Base-by-base conservation (phyloP, 1,140 invertebrate species). In the Neodiprion fabricii region DNA sequence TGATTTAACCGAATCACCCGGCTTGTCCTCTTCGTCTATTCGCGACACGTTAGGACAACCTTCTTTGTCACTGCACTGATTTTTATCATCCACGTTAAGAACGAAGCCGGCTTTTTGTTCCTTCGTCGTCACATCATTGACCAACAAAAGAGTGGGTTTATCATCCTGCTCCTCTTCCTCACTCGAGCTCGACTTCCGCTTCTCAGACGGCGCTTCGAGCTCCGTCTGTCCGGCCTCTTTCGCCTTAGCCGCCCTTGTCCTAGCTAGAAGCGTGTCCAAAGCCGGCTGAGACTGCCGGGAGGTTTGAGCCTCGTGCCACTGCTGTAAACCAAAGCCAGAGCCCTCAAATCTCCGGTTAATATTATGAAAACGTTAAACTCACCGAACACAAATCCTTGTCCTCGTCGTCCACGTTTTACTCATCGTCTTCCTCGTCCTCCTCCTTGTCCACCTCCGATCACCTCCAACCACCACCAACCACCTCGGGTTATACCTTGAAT, bases 301-400 rank as follows among this genome's bases (percentile, higher is more conserved):
- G 87, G 85, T 73, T 87, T 85, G 17, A 87, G 74, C 75, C 86
- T 83, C 8, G 84, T 81, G 11, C 86, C 86, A 68, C 85, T 86
- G 73, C 86, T 90, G 74, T 91, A 90, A 7, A 91, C 90, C 10
- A 91, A 79, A n/a, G 87, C 84, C 17, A 91, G 75, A 1, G 90
- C 90, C 73, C 90, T 82, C 28, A 92, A 75, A 74, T 92, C 90
- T 2, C 91, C 91, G 1, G 90, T 88, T 12, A 92, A 78, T 70
- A 21, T 21, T 21, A 21, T 17, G 17, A 17, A 17, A 17, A 17
- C 17, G 17, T 17, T 17, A 17, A 17, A 17, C 17, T 17, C 17
- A 17, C 17, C 17, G 17, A 17, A 17, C 17, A 17, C 17, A 17
- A 17, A 17, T 17, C 17, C 17, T 17, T 17, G 17, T 17, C 17